Evolutionary conservation across 2,888 invertebrate species (phyloP).

Genomic region (Rapana venosa): DNA sequence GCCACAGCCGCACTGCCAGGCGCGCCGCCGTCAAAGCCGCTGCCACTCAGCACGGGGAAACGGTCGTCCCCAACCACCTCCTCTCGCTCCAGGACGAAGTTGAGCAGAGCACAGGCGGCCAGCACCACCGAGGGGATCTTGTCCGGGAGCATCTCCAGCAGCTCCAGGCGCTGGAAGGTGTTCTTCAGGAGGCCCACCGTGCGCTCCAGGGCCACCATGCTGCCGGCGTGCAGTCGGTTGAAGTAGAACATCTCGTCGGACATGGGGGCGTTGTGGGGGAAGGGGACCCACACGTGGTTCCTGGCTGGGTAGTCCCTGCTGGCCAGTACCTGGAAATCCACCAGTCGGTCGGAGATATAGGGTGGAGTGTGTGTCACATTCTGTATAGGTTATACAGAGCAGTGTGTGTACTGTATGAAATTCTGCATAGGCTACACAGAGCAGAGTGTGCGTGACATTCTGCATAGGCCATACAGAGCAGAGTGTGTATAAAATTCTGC

Average conservation of each 20-base stretch:
- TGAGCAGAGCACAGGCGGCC: conserved; percentile 38
- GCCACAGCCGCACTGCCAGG: conserved; percentile 28
- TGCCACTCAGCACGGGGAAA: conserved; percentile 40
- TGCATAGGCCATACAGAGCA: no score
- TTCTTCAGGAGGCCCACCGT: conserved; percentile 35
- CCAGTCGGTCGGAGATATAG: background rate
- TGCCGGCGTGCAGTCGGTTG: conserved; percentile 35
- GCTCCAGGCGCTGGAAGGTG: conserved; percentile 41
- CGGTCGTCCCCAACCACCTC: conserved; percentile 31
- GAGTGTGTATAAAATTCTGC: no score
- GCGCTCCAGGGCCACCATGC: conserved; percentile 39
- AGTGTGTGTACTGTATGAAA: background rate
- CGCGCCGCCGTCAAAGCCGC: conserved; percentile 36
- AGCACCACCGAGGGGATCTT: conserved; percentile 41
- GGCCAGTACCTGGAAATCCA: conserved; percentile 32
- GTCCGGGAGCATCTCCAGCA: conserved; percentile 42
- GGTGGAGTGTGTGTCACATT: background rate
- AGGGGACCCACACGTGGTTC: conserved; percentile 42
- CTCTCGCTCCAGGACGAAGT: conserved; percentile 38
- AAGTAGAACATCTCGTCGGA: conserved; percentile 44
- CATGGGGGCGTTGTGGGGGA: conserved; percentile 33
- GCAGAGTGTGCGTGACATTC: no score
- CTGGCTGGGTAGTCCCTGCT: conserved; percentile 39
- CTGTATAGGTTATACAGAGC: background rate
- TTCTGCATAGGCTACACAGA: background rate